These are phyloP conservation scores for Stenurella melanura DNA, from an alignment of 2,888 invertebrate species.

Conservation along the genomic window DNA sequence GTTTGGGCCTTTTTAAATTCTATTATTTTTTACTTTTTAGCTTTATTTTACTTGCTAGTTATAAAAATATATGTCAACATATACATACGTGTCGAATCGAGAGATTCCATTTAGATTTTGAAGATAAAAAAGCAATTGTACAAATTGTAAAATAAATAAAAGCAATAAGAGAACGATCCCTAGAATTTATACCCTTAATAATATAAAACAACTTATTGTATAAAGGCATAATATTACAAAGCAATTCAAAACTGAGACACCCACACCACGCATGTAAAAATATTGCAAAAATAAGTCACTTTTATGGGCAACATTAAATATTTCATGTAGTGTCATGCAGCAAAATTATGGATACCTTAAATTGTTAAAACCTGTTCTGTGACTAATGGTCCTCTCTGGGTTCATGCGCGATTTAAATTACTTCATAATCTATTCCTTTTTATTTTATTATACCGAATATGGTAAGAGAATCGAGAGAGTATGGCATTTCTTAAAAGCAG, in stretches of 20 bases:
- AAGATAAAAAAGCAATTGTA: not conserved
- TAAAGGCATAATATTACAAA: slow-evolving; percentile 25
- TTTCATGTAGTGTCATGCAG: slow-evolving; percentile 51
- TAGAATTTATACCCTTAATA: slow-evolving; percentile 17
- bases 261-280: slow-evolving; percentile 43
- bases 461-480: not conserved
- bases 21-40: no score
- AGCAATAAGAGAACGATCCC: not conserved
- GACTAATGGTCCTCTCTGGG: slow-evolving; percentile 41
- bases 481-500: not conserved
- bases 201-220: slow-evolving; percentile 31
- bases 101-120: no score
- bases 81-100: no score
- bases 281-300: slow-evolving; percentile 53
- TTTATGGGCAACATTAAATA: slow-evolving; percentile 55
- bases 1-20: no score
- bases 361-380: slow-evolving; percentile 53
- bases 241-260: slow-evolving; percentile 38
- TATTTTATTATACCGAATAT: not conserved
- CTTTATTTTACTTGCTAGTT: no score
- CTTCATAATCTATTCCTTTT: slow-evolving; percentile 18
- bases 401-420: slow-evolving; percentile 29
- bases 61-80: no score
- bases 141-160: slow-evolving; percentile 13
- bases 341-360: slow-evolving; percentile 50